Conservation (phyloP, 53 echinoderm and acorn worm species). For the Zoroaster sp. region DNA sequence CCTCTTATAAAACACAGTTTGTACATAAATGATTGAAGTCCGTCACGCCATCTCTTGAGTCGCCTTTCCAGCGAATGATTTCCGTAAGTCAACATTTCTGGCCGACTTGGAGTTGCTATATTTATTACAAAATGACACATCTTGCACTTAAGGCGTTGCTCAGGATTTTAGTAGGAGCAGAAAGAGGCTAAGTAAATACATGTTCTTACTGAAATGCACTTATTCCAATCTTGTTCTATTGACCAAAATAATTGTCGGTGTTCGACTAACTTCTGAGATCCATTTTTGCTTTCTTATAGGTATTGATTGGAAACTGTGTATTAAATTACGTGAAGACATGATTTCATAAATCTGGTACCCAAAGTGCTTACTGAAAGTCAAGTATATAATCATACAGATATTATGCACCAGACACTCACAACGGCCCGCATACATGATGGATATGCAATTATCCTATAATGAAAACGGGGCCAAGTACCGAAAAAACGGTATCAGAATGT, state of each 20-base stretch:
- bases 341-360: no score
- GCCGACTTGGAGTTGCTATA: neutral
- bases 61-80: slow-evolving; percentile 28
- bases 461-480: neutral
- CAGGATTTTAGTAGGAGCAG: neutral
- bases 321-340: neutral
- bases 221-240: slow-evolving; percentile 26
- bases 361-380: neutral
- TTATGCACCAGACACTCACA: neutral
- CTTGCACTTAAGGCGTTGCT: slow-evolving; percentile 23
- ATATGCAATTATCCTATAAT: neutral
- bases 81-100: slow-evolving; percentile 13
- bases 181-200: slow-evolving; percentile 38
- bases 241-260: slow-evolving; percentile 36
- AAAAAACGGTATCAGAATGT: neutral
- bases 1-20: neutral
- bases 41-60: neutral
- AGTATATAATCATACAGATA: neutral
- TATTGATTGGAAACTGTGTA: neutral
- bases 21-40: slow-evolving; percentile 13
- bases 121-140: slow-evolving; percentile 35
- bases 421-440: neutral
- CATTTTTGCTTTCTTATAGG: neutral
- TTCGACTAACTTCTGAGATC: neutral
- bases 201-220: slow-evolving; percentile 21